A percentile compares a stretch with the other conserved stretches of the same genome.
Evolutionary conservation across 2,888 invertebrate genomes (phyloP).

Genomic region (Patella depressa): DNA sequence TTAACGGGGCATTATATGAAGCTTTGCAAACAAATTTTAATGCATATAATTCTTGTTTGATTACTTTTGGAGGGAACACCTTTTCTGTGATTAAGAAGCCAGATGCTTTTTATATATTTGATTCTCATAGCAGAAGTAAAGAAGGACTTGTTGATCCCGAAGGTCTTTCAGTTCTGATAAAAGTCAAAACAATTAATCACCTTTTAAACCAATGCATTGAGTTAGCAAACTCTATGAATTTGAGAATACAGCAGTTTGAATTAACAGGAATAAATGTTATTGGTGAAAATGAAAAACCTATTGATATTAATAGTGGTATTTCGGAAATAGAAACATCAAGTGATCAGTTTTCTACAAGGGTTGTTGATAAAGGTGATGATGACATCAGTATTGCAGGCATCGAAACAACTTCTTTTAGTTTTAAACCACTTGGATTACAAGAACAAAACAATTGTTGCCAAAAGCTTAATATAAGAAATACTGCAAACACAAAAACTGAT

Average conservation of each 20-base stretch:
- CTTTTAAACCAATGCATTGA: not conserved
- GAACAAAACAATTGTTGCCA: too few species aligned
- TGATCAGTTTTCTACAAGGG: too few species aligned
- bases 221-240: not conserved
- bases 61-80: constrained; percentile 22
- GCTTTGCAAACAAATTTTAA: constrained; percentile 22
- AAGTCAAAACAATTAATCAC: not conserved
- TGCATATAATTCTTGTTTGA: constrained; percentile 17
- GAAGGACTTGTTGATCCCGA: not conserved
- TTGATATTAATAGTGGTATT: too few species aligned
- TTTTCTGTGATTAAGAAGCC: constrained; percentile 10
- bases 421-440: too few species aligned
- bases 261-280: not conserved
- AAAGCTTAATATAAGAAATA: too few species aligned
- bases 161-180: constrained; percentile 19
- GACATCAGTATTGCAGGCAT: too few species aligned
- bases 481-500: too few species aligned
- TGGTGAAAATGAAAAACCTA: too few species aligned
- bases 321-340: too few species aligned
- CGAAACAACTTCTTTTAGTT: too few species aligned
- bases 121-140: constrained; percentile 19
- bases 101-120: constrained; percentile 22
- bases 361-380: too few species aligned
- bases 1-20: not conserved
- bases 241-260: not conserved